These are phyloP conservation scores for Brienomyrus brachyistius DNA, from an alignment of 2,113 vertebrate genomes.

Conservation along the genomic window DNA sequence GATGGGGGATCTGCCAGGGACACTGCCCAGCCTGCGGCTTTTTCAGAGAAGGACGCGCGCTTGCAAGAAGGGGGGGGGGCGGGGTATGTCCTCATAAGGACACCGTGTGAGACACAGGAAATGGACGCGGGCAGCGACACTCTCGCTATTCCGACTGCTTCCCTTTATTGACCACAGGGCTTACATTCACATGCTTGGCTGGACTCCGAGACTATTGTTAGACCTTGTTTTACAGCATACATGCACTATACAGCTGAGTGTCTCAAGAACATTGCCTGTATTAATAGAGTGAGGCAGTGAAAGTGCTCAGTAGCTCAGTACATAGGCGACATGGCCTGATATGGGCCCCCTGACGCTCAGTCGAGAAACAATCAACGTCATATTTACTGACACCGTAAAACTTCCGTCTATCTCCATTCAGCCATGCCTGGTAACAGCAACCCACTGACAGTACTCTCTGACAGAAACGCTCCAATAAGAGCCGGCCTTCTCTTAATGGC, in stretches of 20 bases:
- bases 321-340: not conserved
- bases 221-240: not conserved
- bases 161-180: not conserved
- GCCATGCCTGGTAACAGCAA: not conserved
- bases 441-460: not conserved
- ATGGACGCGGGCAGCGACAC: not conserved
- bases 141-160: not conserved
- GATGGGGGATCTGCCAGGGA: not conserved
- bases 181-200: not conserved
- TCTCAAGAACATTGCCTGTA: not conserved
- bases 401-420: not conserved
- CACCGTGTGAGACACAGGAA: not conserved
- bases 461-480: not conserved
- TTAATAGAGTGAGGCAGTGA: not conserved
- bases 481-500: not conserved
- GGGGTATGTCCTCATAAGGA: not conserved
- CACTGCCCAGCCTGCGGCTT: not conserved
- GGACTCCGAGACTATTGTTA: not conserved
- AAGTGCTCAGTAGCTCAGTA: not conserved
- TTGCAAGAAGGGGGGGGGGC: not conserved
- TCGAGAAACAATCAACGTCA: not conserved
- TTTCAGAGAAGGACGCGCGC: not conserved
- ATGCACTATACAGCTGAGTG: not conserved
- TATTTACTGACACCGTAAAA: not conserved
- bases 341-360: not conserved